A percentile compares a stretch with the other conserved stretches of the same genome.
phyloP scores from a whole-genome alignment of 92 coral and sea anemone species.

The Porites evermanni region DNA sequence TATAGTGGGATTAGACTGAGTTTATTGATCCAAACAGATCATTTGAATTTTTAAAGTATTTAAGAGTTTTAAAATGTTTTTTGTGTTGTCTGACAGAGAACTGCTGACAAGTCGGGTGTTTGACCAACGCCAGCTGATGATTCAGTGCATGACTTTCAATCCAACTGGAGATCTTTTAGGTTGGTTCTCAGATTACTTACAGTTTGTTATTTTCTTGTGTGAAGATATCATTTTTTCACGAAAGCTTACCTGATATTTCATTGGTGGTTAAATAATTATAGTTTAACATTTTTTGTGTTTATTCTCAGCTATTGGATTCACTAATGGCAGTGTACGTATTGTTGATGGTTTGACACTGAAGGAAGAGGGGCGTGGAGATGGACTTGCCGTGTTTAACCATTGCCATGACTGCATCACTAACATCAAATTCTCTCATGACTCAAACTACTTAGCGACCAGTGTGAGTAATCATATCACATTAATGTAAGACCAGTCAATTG shows the following conservation, averaged over 20 bases:
- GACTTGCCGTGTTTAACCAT: conserved; percentile 91
- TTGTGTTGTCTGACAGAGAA: conserved; percentile 56
- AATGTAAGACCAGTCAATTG: too few relatives aligned
- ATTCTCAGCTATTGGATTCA: conserved; percentile 86
- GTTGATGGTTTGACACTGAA: conserved; percentile 87
- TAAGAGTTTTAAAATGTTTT: too few relatives aligned
- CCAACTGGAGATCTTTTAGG: conserved; percentile 88
- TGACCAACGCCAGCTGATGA: conserved; percentile 76
- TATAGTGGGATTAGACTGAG: too few relatives aligned
- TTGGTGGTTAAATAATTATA: too few relatives aligned
- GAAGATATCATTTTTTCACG: neutral
- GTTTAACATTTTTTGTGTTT: neutral
- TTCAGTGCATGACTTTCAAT: conserved; percentile 81
- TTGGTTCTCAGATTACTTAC: conserved; percentile 20
- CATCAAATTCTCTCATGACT: conserved; percentile 94
- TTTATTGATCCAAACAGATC: too few relatives aligned
- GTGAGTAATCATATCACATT: conserved; percentile 60
- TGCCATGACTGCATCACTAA: conserved; percentile 96
- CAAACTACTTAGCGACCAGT: conserved; percentile 90
- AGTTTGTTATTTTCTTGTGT: neutral
- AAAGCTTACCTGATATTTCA: too few relatives aligned
- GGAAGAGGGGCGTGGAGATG: conserved; percentile 93
- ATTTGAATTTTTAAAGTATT: too few relatives aligned
- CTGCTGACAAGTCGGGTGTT: conserved; percentile 83
- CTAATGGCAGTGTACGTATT: conserved; percentile 92